Evolutionary conservation across 2,113 vertebrate genomes (phyloP).

Genomic region (Nothoprocta perdicaria): DNA sequence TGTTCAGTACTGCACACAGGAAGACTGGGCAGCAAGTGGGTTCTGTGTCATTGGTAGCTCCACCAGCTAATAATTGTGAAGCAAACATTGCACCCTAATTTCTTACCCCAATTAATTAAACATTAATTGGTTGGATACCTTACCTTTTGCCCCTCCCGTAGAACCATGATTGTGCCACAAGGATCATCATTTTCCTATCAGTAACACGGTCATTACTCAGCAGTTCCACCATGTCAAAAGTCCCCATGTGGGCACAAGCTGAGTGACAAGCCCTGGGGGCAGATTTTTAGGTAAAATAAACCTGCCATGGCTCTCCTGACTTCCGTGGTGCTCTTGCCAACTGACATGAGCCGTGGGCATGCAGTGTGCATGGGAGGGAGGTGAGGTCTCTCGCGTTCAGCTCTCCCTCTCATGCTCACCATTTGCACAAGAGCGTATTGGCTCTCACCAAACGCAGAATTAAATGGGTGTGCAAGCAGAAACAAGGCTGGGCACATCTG

Average conservation of each 20-base stretch:
- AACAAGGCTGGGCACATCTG: neutral
- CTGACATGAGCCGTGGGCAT: neutral
- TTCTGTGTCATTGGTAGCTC: neutral
- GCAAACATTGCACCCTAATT: neutral
- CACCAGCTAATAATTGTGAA: neutral
- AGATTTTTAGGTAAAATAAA: rapidly evolving
- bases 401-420: neutral
- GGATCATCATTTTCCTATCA: neutral
- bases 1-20: neutral
- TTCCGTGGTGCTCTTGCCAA: neutral
- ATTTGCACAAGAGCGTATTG: no score
- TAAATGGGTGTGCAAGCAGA: neutral
- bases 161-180: neutral
- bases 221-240: neutral
- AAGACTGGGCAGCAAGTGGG: neutral
- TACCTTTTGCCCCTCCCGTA: neutral
- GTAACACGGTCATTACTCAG: neutral
- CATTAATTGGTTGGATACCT: neutral
- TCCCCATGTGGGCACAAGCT: neutral
- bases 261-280: neutral
- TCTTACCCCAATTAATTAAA: neutral
- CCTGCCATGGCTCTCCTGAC: neutral
- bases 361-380: neutral
- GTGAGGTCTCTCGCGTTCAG: neutral
- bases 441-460: neutral